Evolutionary conservation across 2,113 vertebrate genomes (phyloP).

Genomic region (Hippocampus zosterae): DNA sequence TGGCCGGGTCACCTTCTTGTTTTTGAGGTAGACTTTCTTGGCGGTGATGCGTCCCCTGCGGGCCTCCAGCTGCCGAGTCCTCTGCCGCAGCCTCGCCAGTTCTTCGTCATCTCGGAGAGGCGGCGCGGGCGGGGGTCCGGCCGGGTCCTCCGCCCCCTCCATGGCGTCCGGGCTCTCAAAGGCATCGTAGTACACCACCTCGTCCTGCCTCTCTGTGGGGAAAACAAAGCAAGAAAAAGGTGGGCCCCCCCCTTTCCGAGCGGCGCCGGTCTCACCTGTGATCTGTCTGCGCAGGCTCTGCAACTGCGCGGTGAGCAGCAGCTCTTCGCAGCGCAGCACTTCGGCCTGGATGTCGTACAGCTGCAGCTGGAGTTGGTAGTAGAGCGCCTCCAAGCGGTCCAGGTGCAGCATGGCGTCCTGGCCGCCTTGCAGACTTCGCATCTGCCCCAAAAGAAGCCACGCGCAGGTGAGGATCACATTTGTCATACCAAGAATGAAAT

Average conservation of each 20-base stretch:
- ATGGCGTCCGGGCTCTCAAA: constrained; percentile 96
- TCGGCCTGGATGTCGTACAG: constrained; percentile 95
- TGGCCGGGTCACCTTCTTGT: constrained; percentile 83
- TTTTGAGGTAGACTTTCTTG: constrained; percentile 99
- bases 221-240: not conserved
- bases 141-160: constrained; percentile 79
- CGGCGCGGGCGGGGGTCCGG: constrained; percentile 63
- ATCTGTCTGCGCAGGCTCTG: constrained; percentile 91
- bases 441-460: constrained; percentile 62
- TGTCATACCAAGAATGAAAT: not conserved
- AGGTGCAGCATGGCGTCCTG: constrained; percentile 86
- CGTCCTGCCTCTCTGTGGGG: constrained; percentile 77
- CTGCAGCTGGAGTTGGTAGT: constrained; percentile 95
- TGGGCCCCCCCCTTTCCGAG: not conserved
- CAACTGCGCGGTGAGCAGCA: constrained; percentile 89
- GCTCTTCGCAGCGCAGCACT: constrained; percentile 92
- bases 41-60: constrained; percentile 91
- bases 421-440: constrained; percentile 88
- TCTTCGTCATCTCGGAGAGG: constrained; percentile 79
- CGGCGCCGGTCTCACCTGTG: constrained; percentile 73
- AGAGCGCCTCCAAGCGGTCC: constrained; percentile 91
- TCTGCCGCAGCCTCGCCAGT: constrained; percentile 82
- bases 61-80: constrained; percentile 90
- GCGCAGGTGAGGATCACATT: not conserved
- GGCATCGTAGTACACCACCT: constrained; percentile 96